A percentile compares a stretch with the other conserved stretches of the same genome.
Conservation (phyloP, 23 tunicate species). For the Styela plicata region DNA sequence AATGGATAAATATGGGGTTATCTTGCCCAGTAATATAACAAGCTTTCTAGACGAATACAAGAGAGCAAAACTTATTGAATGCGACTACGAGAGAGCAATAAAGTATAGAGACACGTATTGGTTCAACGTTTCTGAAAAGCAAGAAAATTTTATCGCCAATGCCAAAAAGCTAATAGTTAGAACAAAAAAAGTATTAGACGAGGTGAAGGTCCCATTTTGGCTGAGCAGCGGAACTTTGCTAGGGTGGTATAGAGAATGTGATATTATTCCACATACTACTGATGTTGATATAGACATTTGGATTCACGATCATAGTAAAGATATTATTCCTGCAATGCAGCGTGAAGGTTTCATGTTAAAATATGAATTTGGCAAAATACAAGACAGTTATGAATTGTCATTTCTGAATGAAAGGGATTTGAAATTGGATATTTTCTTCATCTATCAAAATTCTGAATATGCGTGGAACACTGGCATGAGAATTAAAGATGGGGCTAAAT, state of each 20-base stretch:
- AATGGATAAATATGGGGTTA: slow-evolving; percentile 55
- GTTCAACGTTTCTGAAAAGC: not conserved
- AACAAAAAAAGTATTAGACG: slow-evolving; percentile 48
- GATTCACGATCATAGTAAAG: slow-evolving; percentile 44
- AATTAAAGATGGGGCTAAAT: slow-evolving; percentile 55
- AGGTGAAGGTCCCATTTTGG: slow-evolving; percentile 54
- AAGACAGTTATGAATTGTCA: slow-evolving; percentile 51
- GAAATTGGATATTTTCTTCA: slow-evolving; percentile 46
- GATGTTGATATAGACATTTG: too few relatives aligned
- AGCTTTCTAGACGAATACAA: slow-evolving; percentile 42
- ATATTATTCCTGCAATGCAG: slow-evolving; percentile 34
- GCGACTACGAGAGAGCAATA: slow-evolving; percentile 45
- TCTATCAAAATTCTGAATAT: slow-evolving; percentile 66
- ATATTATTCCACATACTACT: too few relatives aligned
- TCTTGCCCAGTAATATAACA: slow-evolving; percentile 48
- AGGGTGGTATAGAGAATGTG: slow-evolving; percentile 77
- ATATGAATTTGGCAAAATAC: slow-evolving; percentile 45
- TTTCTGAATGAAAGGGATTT: slow-evolving; percentile 44
- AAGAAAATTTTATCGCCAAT: slow-evolving; percentile 22
- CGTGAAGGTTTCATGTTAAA: slow-evolving; percentile 27
- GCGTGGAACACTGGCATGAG: slow-evolving; percentile 59
- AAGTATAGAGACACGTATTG: slow-evolving; percentile 19
- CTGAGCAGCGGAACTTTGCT: slow-evolving; percentile 52
- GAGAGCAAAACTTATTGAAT: slow-evolving; percentile 55
- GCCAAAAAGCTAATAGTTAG: slow-evolving; percentile 20